A percentile compares a stretch with the other conserved stretches of the same genome.
Evolutionary conservation across 2,797 vertebrate species (phyloP).

Genomic region (Onychomys leucogaster): DNA sequence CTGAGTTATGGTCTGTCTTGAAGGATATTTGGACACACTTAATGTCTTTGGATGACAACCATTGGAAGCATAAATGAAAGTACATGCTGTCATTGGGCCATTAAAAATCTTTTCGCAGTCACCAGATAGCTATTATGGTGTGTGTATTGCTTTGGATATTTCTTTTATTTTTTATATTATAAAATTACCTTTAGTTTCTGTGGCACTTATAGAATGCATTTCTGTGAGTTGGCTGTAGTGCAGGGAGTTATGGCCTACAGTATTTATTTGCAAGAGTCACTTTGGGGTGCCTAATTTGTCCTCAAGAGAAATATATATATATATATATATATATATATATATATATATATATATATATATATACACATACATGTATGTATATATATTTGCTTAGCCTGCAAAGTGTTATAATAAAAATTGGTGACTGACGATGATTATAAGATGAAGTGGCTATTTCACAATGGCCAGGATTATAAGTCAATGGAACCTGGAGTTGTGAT

Average conservation of each 20-base stretch:
- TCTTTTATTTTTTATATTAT: conserved; percentile 65
- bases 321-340: not conserved
- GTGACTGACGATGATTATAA: conserved; percentile 88
- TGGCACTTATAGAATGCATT: conserved; percentile 66
- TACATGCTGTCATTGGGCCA: conserved; percentile 64
- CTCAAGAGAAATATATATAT: conserved; percentile 76
- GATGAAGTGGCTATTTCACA: conserved; percentile 88
- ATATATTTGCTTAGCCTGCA: conserved; percentile 87
- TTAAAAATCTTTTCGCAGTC: conserved; percentile 70
- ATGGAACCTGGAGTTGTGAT: conserved; percentile 80
- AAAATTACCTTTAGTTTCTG: conserved; percentile 66
- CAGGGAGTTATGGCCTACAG: conserved; percentile 68
- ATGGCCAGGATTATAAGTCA: conserved; percentile 84
- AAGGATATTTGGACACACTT: conserved; percentile 75
- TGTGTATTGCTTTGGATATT: conserved; percentile 40
- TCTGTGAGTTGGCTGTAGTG: conserved; percentile 70
- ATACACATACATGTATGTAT: not conserved
- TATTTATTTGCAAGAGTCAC: conserved; percentile 84
- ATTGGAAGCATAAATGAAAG: conserved; percentile 67
- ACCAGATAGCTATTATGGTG: conserved; percentile 43
- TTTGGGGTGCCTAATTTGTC: conserved; percentile 86
- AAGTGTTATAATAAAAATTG: conserved; percentile 87
- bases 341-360: conserved; percentile 71
- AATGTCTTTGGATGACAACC: conserved; percentile 73
- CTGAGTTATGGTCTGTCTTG: conserved; percentile 76